Evolutionary conservation across 2,113 vertebrate genomes (phyloP), one percentile per base, ranked within the genome.

Genomic region (Chaetorhynchus papuensis): DNA sequence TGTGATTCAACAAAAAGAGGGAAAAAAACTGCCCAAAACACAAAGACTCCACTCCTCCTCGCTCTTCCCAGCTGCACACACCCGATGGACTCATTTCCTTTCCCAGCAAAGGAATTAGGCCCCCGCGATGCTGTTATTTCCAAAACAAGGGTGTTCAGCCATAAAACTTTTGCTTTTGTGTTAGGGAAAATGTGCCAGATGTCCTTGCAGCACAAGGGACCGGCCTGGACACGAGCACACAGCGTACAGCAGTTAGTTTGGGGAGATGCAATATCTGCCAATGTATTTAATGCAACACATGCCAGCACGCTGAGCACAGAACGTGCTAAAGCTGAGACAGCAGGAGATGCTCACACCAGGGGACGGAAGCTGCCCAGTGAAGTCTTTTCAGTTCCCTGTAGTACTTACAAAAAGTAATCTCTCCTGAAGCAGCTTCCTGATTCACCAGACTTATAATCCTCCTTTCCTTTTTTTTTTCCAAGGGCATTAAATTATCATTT

Each of bases 1-100:
- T 0, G 0, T 77, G 89, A 94, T 71, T 92, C 70, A 74, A 87
- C 63, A 89, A 70, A 93, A 57, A 78, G 57, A 76, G 20, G 15
- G 30, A 7, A 7, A 53, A 59, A 86, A 91, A 28, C 23, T 65
- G 63, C 64, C 1, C 1, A 28, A 47, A 87, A 71, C 79, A 90
- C 56, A 70, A 91, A 87, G 53, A 72, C 28, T 80, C 89, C 63
- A 42, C 83, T 92, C 53, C 91, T 94, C 72, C 92, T 95, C 90
- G 54, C 24, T 94, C 83, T 86, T 94, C 89, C 79, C 86, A 74
- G 77, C 77, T 49, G 80, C 83, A 77, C 61, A 94, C 85, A 74
- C 89, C 60, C 85, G 0, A 37, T 11, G 44, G 61, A 96, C 56
- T 97, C 77, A 97, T 96, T 97, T 97, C 94, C 92, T 96, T 81